Conservation (phyloP, 2,797 vertebrate genomes). For the Myoxocephalus aenaeus region DNA sequence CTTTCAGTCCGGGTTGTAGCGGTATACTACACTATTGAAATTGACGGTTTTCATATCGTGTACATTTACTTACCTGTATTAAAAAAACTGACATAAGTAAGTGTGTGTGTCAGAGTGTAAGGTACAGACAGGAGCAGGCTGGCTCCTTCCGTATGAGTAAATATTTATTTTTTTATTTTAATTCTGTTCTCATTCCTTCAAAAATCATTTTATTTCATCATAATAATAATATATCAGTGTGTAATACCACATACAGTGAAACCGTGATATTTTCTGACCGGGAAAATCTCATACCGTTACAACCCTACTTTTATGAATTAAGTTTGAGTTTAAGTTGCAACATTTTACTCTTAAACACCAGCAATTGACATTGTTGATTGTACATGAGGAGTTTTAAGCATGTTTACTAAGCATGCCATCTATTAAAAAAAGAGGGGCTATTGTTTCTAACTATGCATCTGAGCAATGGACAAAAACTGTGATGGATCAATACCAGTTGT, state of each 20-base stretch:
- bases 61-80: background rate
- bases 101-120: background rate
- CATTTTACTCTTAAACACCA: background rate
- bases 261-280: background rate
- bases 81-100: background rate
- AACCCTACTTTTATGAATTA: background rate
- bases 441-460: slow-evolving; percentile 10
- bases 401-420: background rate
- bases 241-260: background rate
- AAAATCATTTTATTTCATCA: background rate
- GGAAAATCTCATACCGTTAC: background rate
- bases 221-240: background rate
- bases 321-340: background rate
- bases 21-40: background rate
- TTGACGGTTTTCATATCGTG: background rate
- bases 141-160: too few relatives aligned
- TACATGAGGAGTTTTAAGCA: background rate
- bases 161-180: background rate
- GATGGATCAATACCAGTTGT: background rate
- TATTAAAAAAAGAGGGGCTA: background rate
- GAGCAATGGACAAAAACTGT: slow-evolving; percentile 32
- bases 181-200: background rate
- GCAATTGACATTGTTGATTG: background rate
- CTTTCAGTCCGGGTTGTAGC: background rate
- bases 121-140: background rate